These are phyloP conservation scores for Limonius californicus DNA, from an alignment of 1,140 invertebrate species.

Conservation along the genomic window DNA sequence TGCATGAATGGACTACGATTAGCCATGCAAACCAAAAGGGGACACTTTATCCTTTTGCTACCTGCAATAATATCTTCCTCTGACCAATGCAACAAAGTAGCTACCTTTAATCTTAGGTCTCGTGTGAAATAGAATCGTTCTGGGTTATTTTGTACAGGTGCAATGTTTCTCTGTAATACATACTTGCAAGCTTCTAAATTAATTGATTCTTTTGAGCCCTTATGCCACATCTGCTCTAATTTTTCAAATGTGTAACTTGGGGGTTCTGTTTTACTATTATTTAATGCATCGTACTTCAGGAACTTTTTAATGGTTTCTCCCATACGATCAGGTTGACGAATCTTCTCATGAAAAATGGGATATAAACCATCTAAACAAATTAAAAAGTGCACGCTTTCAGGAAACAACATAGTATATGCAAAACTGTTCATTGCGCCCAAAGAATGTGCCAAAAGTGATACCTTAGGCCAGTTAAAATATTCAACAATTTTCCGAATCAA, in stretches of 20 bases:
- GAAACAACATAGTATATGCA: conserved; percentile 54
- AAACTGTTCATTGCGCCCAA: conserved; percentile 58
- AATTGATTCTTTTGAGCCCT: conserved; percentile 52
- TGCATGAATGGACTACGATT: neutral
- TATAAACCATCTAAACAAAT: conserved; percentile 60
- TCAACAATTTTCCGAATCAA: conserved; percentile 55
- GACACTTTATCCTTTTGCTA: neutral
- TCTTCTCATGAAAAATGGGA: conserved; percentile 20
- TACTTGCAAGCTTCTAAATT: conserved; percentile 52
- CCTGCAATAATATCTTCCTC: neutral
- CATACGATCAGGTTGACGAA: neutral
- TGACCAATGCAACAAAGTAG: neutral
- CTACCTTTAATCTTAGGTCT: conserved; percentile 20
- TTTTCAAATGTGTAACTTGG: conserved; percentile 57
- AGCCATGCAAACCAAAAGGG: neutral
- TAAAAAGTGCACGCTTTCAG: conserved; percentile 55
- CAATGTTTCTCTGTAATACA: conserved; percentile 54
- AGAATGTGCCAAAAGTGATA: conserved; percentile 63
- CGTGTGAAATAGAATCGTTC: conserved; percentile 16
- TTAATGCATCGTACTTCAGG: conserved; percentile 46
- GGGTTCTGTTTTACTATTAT: conserved; percentile 47
- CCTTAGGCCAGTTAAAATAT: conserved; percentile 63
- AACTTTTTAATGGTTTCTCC: conserved; percentile 34
- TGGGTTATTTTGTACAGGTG: conserved; percentile 50
- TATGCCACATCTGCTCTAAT: conserved; percentile 52